A percentile compares a stretch with the other conserved stretches of the same genome.
phyloP scores from a whole-genome alignment of 2,113 vertebrate species.

The Emydocephalus ijimae region DNA sequence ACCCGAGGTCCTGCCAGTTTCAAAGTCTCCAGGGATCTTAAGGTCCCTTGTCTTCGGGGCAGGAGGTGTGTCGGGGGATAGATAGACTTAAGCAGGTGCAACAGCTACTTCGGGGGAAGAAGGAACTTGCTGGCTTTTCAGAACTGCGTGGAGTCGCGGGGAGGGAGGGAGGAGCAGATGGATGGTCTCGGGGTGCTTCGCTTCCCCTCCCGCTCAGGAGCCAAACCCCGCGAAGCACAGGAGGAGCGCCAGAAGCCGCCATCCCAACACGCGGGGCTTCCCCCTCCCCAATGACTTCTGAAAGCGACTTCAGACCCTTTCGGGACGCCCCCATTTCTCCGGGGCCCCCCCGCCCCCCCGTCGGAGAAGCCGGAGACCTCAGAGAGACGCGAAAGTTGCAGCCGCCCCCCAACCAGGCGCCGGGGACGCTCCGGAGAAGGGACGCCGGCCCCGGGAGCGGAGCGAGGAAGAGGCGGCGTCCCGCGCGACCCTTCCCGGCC shows the following conservation, averaged over 20 bases:
- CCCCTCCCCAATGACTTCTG: background rate
- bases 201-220: background rate
- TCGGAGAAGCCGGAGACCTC: too few relatives aligned
- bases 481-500: too few relatives aligned
- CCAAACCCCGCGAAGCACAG: background rate
- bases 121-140: background rate
- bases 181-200: background rate
- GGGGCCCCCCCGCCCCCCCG: background rate
- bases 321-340: background rate
- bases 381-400: background rate
- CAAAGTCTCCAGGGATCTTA: slow-evolving; percentile 65
- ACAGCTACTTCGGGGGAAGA: background rate
- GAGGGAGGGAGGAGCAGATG: too few relatives aligned
- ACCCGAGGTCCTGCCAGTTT: slow-evolving; percentile 49
- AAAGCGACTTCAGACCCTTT: background rate
- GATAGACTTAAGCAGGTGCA: too few relatives aligned
- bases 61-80: background rate
- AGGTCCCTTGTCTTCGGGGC: slow-evolving; percentile 26
- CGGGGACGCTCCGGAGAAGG: background rate
- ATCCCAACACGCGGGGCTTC: too few relatives aligned
- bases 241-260: background rate
- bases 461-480: too few relatives aligned
- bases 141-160: too few relatives aligned
- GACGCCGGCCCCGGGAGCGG: too few relatives aligned
- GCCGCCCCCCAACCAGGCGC: background rate